Evolutionary conservation across 2,888 invertebrate genomes (phyloP), one percentile per base, ranked within the genome.

Genomic region (Pterobdella sp.): DNA sequence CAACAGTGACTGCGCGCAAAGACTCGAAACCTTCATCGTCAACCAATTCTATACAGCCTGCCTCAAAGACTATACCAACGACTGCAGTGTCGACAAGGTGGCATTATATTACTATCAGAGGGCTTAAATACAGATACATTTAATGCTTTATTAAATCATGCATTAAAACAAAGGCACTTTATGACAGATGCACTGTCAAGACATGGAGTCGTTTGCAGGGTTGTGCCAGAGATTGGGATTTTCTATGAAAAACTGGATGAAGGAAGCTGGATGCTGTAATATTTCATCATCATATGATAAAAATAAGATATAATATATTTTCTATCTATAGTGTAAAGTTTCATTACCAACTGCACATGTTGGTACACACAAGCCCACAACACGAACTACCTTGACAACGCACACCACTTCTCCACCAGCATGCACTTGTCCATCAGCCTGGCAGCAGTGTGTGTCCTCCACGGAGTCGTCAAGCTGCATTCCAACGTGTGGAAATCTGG

Each of bases 101-200:
- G n/a, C n/a, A n/a, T n/a, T n/a, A n/a, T n/a, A n/a, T n/a, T n/a
- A n/a, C n/a, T n/a, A n/a, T n/a, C n/a, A n/a, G n/a, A n/a, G n/a
- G n/a, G n/a, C n/a, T n/a, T n/a, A n/a, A n/a, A n/a, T n/a, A n/a
- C n/a, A n/a, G n/a, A n/a, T n/a, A n/a, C n/a, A n/a, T n/a, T n/a
- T n/a, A n/a, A n/a, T n/a, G n/a, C n/a, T n/a, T n/a, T n/a, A n/a
- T n/a, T n/a, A n/a, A n/a, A n/a, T n/a, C n/a, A n/a, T n/a, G n/a
- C n/a, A n/a, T n/a, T n/a, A n/a, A n/a, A n/a, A n/a, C n/a, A n/a
- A n/a, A n/a, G n/a, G n/a, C n/a, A n/a, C n/a, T n/a, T n/a, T n/a
- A n/a, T 22, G n/a, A 18, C 65, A 65, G 65, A 31, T 65, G 3
- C 32, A 65, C 65, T 65, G 65, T n/a, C 65, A 65, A 22, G 22